Percentiles rank a stretch among this genome's conserved stretches.
These are phyloP conservation scores for Dryobota labecula DNA, from an alignment of 2,888 invertebrate species.

Conservation along the genomic window DNA sequence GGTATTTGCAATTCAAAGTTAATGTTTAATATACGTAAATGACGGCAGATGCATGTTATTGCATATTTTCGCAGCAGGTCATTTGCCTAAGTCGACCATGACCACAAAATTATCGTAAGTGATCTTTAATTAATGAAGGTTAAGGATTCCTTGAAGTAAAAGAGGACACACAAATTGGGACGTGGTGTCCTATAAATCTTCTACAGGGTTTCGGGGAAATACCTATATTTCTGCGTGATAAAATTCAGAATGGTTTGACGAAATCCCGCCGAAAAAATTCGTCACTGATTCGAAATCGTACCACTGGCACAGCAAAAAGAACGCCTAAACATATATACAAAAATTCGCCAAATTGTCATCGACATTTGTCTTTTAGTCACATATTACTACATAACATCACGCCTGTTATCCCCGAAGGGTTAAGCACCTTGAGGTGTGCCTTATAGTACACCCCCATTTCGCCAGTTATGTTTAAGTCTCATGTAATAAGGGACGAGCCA, in stretches of 20 bases:
- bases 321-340: background rate
- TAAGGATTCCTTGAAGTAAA: background rate
- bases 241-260: background rate
- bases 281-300: background rate
- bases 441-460: background rate
- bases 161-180: no score
- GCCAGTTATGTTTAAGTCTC: background rate
- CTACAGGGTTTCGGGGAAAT: background rate
- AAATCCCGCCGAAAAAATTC: background rate
- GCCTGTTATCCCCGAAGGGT: background rate
- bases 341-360: no score
- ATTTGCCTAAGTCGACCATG: slow-evolving; percentile 39
- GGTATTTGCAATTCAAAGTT: slow-evolving; percentile 47
- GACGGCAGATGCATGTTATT: slow-evolving; percentile 10
- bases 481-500: background rate
- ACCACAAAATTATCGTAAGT: background rate
- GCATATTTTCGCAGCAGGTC: slow-evolving; percentile 29
- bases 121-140: slow-evolving; percentile 11
- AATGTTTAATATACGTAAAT: slow-evolving; percentile 38
- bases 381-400: background rate
- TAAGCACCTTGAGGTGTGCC: background rate
- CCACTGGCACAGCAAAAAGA: background rate
- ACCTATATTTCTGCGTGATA: background rate
- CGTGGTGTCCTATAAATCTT: background rate
- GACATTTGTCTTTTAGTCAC: background rate